A percentile compares a stretch with the other conserved stretches of the same genome.
Evolutionary conservation across 2,797 vertebrate species (phyloP).

Genomic region (Alcedo atthis): DNA sequence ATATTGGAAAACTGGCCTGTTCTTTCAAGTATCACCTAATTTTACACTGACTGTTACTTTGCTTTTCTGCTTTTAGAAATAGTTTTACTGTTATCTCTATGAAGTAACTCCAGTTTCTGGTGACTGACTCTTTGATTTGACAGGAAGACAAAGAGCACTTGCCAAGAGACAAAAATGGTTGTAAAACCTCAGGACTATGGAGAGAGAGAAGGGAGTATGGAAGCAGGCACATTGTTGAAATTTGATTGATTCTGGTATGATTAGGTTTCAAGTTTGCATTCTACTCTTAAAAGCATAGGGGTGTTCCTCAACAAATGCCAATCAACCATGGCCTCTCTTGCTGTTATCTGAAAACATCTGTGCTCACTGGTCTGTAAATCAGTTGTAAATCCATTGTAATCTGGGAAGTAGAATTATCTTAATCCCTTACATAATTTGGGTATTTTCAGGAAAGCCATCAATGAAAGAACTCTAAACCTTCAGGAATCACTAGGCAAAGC

Average conservation of each 20-base stretch:
- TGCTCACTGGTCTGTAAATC: background rate
- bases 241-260: background rate
- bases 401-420: background rate
- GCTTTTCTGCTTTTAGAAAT: background rate
- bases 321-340: background rate
- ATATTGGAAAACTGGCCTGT: background rate
- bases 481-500: background rate
- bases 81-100: background rate
- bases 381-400: background rate
- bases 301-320: background rate
- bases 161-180: background rate
- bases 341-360: background rate
- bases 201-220: background rate
- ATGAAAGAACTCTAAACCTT: background rate
- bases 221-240: background rate
- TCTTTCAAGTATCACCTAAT: background rate
- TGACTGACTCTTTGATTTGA: background rate
- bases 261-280: background rate
- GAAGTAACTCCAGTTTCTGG: background rate
- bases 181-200: background rate
- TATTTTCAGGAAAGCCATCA: background rate
- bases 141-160: background rate
- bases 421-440: background rate
- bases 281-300: background rate
- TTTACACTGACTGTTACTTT: background rate